Percentiles rank a stretch among this genome's conserved stretches.
Conservation (phyloP, 2,888 invertebrate genomes). For the Antheraea assamensis region DNA sequence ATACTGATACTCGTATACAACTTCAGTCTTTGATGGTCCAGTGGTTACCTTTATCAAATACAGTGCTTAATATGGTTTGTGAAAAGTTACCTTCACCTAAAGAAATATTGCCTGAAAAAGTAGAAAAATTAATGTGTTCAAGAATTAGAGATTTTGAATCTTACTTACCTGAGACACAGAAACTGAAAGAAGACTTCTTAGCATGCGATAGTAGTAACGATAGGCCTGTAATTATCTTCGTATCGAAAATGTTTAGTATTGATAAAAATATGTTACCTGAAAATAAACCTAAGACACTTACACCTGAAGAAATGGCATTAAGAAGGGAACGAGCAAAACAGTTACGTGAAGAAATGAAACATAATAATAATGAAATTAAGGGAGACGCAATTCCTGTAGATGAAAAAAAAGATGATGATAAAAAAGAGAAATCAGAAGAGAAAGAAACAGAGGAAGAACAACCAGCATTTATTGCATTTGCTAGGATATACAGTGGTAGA, state of each 20-base stretch:
- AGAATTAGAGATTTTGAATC: conserved; percentile 85
- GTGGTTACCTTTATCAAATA: conserved; percentile 94
- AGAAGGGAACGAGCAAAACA: conserved; percentile 86
- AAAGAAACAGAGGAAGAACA: conserved; percentile 71
- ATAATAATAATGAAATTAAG: conserved; percentile 44
- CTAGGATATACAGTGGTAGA: conserved; percentile 95
- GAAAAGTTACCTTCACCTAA: conserved; percentile 91
- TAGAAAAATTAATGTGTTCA: conserved; percentile 91
- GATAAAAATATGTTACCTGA: conserved; percentile 89
- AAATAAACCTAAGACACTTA: conserved; percentile 89
- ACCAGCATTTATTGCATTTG: conserved; percentile 93
- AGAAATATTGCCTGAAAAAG: conserved; percentile 87
- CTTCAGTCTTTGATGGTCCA: conserved; percentile 91
- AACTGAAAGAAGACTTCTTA: conserved; percentile 86
- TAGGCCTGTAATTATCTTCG: conserved; percentile 87
- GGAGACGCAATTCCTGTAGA: conserved; percentile 37
- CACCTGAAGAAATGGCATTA: conserved; percentile 86
- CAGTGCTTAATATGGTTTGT: conserved; percentile 92
- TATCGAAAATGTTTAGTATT: conserved; percentile 95
- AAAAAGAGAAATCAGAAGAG: conserved; percentile 68
- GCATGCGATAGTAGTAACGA: conserved; percentile 85
- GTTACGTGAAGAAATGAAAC: conserved; percentile 83
- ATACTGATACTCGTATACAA: conserved; percentile 89
- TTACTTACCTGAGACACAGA: conserved; percentile 86
- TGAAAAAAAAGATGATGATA: conserved; percentile 44